phyloP scores from a whole-genome alignment of 2,113 vertebrate species.

The Microtus richardsoni region DNA sequence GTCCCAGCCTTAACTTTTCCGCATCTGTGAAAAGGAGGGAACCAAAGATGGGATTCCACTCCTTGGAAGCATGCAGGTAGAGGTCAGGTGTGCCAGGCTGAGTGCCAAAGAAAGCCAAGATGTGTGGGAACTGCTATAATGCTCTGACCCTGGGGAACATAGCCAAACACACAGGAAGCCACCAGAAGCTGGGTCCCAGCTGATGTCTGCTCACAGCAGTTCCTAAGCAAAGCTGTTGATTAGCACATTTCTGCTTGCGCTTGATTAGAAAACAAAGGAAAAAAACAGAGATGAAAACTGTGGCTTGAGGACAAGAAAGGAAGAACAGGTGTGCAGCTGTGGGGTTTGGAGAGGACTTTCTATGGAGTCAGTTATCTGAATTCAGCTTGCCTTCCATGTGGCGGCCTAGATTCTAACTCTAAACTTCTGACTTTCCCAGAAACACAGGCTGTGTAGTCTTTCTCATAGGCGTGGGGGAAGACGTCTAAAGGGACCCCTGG shows the following conservation, averaged over 20 bases:
- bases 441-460: not conserved
- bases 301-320: conserved; percentile 4
- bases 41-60: not conserved
- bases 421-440: not conserved
- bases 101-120: conserved; percentile 64
- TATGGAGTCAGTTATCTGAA: no score
- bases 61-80: not conserved
- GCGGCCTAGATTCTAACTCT: not conserved
- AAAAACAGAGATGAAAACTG: not conserved
- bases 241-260: conserved; percentile 29
- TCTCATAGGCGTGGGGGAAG: not conserved
- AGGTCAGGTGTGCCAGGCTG: conserved; percentile 45
- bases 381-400: not conserved
- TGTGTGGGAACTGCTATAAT: conserved; percentile 46
- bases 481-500: not conserved
- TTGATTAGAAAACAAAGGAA: conserved; percentile 33
- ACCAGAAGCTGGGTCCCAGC: not conserved
- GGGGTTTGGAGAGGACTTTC: not conserved
- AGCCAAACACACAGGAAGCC: not conserved
- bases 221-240: not conserved
- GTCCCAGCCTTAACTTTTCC: not conserved
- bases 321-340: not conserved
- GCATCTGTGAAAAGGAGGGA: conserved; percentile 22
- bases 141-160: not conserved
- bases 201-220: not conserved